phyloP scores from a whole-genome alignment of 2,113 vertebrate genomes.

The Natator depressus region DNA sequence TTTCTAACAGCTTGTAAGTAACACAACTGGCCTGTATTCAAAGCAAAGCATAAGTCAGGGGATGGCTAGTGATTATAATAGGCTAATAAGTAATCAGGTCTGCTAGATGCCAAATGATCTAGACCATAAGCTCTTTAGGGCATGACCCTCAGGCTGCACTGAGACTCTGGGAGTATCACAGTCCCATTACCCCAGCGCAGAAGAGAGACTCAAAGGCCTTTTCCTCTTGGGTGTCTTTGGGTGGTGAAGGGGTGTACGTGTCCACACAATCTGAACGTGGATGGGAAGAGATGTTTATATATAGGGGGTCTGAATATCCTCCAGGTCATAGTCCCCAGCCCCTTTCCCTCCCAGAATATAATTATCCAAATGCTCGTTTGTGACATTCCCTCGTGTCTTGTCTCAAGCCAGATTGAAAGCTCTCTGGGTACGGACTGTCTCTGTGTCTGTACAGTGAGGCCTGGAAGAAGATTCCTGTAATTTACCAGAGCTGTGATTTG shows the following conservation, averaged over 20 bases:
- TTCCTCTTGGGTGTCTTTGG: neutral
- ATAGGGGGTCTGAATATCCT: neutral
- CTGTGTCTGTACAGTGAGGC: fast-evolving
- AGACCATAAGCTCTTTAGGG: neutral
- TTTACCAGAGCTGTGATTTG: neutral
- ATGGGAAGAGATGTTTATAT: too few relatives aligned
- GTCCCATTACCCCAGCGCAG: neutral
- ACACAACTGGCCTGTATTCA: neutral
- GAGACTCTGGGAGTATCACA: neutral
- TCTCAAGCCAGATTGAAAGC: neutral
- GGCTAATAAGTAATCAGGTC: neutral
- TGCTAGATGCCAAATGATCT: neutral
- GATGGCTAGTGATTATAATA: neutral
- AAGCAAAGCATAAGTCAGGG: fast-evolving
- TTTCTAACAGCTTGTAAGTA: neutral
- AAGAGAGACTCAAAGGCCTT: neutral
- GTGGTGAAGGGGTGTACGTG: neutral
- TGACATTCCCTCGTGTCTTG: neutral
- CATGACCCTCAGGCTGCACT: neutral
- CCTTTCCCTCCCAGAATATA: neutral
- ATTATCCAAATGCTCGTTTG: neutral
- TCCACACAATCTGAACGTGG: too few relatives aligned
- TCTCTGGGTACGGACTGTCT: neutral
- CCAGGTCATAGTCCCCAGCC: neutral
- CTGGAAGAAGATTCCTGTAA: neutral